These are phyloP conservation scores for Vanessa atalanta DNA, from an alignment of 1,140 invertebrate species.

Conservation along the genomic window DNA sequence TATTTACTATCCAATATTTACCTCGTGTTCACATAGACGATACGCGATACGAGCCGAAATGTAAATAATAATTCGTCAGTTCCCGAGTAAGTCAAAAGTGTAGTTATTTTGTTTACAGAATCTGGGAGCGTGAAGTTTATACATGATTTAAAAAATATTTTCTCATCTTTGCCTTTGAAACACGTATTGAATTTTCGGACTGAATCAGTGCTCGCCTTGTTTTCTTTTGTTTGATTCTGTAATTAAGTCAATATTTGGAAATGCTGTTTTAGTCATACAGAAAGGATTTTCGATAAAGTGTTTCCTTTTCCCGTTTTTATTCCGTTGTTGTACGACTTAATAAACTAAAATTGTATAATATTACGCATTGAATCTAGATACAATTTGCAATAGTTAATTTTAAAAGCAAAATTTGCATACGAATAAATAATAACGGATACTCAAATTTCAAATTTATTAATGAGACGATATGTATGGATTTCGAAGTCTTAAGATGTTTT, in stretches of 20 bases:
- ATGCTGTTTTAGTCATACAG: not conserved
- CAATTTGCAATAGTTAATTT: no score
- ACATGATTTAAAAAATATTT: conserved; percentile 26
- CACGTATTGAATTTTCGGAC: conserved; percentile 16
- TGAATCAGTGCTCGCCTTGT: not conserved
- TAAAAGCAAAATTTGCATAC: no score
- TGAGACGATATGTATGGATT: no score
- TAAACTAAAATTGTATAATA: no score
- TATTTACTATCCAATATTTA: conserved; percentile 37
- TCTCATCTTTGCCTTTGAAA: conserved; percentile 27
- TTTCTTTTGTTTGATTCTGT: conserved; percentile 6
- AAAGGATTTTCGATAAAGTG: not conserved
- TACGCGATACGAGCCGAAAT: conserved; percentile 23
- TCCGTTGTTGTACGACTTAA: no score
- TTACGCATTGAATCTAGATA: no score
- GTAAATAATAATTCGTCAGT: conserved; percentile 37
- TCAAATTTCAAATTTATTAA: no score
- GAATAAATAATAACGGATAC: no score
- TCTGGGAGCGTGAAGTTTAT: conserved; percentile 31
- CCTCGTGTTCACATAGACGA: conserved; percentile 30
- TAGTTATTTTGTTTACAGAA: conserved; percentile 29
- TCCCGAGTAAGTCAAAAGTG: conserved; percentile 27
- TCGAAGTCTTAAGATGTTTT: no score
- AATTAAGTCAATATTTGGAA: conserved; percentile 8
- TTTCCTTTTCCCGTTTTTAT: not conserved